These are phyloP conservation scores for Callimorpha dominula DNA, from an alignment of 2,888 invertebrate species.

Conservation along the genomic window DNA sequence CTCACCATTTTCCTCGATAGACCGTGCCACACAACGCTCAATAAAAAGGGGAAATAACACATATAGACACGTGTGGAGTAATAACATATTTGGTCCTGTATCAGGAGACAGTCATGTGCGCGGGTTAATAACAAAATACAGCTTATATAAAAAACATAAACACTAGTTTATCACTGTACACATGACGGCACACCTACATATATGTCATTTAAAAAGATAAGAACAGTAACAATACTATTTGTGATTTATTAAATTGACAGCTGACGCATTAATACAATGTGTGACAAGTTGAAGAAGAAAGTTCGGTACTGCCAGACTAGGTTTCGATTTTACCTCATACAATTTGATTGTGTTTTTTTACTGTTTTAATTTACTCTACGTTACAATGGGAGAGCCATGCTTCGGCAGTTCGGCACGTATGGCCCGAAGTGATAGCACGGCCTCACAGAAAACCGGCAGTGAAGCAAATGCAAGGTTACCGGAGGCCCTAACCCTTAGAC, in stretches of 20 bases:
- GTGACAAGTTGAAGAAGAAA: slow-evolving; percentile 18
- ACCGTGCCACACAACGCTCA: slow-evolving; percentile 68
- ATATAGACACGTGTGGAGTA: slow-evolving; percentile 65
- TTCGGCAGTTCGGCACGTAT: too few species aligned
- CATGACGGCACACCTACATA: slow-evolving; percentile 51
- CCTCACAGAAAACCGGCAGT: too few species aligned
- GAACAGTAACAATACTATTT: slow-evolving; percentile 30
- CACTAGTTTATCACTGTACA: slow-evolving; percentile 57
- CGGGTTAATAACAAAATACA: slow-evolving; percentile 39
- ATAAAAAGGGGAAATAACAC: slow-evolving; percentile 72
- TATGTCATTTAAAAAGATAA: slow-evolving; percentile 44
- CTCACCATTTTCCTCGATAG: slow-evolving; percentile 77
- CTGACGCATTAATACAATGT: slow-evolving; percentile 35
- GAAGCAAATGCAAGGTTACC: too few species aligned
- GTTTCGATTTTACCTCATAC: slow-evolving; percentile 4
- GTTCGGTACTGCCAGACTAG: slow-evolving; percentile 20
- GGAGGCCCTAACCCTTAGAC: too few species aligned
- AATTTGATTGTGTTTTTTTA: neutral
- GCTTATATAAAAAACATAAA: slow-evolving; percentile 53
- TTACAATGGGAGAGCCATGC: neutral
- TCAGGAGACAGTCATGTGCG: slow-evolving; percentile 37
- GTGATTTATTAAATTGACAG: slow-evolving; percentile 38
- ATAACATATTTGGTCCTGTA: slow-evolving; percentile 62
- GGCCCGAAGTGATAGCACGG: too few species aligned
- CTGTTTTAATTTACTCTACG: neutral